phyloP scores from a whole-genome alignment of 2,797 vertebrate genomes.

The Gorsachius magnificus region DNA sequence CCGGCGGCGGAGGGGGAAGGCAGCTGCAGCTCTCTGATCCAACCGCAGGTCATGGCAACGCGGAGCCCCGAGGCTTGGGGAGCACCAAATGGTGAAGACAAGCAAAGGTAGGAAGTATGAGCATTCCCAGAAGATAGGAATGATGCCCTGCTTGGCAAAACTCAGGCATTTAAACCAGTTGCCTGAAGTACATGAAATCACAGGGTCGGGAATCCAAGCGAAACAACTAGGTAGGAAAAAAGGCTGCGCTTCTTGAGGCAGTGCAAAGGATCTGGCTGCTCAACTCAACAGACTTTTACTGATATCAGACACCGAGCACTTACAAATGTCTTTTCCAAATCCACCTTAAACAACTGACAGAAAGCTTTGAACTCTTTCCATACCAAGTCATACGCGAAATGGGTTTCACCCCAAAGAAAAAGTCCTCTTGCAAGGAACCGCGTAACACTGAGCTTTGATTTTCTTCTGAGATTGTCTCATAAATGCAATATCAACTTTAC shows the following conservation, averaged over 20 bases:
- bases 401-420: not conserved
- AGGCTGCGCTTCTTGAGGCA: not conserved
- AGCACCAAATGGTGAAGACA: not conserved
- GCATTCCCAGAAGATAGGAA: not conserved
- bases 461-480: not conserved
- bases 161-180: not conserved
- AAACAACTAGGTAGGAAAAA: not conserved
- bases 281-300: not conserved
- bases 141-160: not conserved
- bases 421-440: not conserved
- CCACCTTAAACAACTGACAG: not conserved
- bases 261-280: not conserved
- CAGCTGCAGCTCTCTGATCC: not conserved
- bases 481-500: not conserved
- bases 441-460: rapidly evolving
- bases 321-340: not conserved
- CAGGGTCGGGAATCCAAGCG: not conserved
- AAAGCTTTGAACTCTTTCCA: not conserved
- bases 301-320: rapidly evolving
- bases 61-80: not conserved
- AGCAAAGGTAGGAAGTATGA: not conserved
- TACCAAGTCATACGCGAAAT: not conserved
- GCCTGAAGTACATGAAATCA: not conserved
- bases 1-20: rapidly evolving
- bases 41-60: not conserved